phyloP scores from a whole-genome alignment of 2,797 vertebrate genomes.

The Tangara arthus region DNA sequence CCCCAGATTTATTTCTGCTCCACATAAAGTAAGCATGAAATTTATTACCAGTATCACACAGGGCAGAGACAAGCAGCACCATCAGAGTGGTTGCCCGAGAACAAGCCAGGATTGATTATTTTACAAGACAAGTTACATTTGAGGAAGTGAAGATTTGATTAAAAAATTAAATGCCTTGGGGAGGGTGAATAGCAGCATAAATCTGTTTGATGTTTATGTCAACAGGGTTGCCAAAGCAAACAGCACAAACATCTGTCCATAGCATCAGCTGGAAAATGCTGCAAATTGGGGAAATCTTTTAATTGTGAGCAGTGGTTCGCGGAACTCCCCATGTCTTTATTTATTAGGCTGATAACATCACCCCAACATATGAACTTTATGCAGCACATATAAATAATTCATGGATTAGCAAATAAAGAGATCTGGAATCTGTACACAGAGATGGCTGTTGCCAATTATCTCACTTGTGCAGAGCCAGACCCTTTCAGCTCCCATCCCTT shows the following conservation, averaged over 20 bases:
- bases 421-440: constrained; percentile 68
- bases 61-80: not conserved
- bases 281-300: constrained; percentile 56
- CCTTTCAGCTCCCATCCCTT: constrained; percentile 22
- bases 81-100: not conserved
- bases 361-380: constrained; percentile 53
- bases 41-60: not conserved
- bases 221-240: constrained; percentile 54
- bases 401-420: constrained; percentile 76
- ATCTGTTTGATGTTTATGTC: constrained; percentile 45
- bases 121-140: constrained; percentile 23
- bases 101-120: constrained; percentile 31
- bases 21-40: not conserved
- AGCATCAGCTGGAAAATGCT: not conserved
- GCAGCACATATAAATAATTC: constrained; percentile 65
- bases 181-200: not conserved
- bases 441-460: constrained; percentile 73
- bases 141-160: constrained; percentile 36
- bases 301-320: constrained; percentile 38
- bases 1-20: not conserved
- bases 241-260: constrained; percentile 14
- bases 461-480: constrained; percentile 55
- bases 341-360: constrained; percentile 71
- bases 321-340: constrained; percentile 43
- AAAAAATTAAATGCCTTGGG: constrained; percentile 39